These are phyloP conservation scores for Micrasema longulum DNA, from an alignment of 1,140 invertebrate genomes.

Conservation along the genomic window DNA sequence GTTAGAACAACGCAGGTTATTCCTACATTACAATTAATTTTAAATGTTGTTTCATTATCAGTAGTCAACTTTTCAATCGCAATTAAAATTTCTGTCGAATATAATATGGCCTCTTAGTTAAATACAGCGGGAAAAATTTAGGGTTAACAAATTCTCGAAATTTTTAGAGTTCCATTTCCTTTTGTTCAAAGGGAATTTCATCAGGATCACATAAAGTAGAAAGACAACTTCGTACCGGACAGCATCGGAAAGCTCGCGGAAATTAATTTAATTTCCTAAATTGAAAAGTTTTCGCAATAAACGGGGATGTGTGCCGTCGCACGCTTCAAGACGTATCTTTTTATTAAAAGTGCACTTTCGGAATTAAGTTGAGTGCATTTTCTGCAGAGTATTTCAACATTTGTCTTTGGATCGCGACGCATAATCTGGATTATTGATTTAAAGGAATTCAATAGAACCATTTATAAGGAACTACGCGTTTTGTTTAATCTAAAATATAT, in stretches of 20 bases:
- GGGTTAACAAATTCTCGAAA: background rate
- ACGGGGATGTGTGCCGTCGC: slow-evolving; percentile 30
- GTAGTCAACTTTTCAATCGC: too few relatives aligned
- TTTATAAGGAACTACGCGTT: too few relatives aligned
- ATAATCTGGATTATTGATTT: slow-evolving; percentile 5
- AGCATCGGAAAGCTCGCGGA: background rate
- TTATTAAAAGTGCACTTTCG: slow-evolving; percentile 47
- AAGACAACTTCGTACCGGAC: background rate
- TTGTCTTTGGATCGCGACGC: slow-evolving; percentile 9
- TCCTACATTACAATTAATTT: too few relatives aligned
- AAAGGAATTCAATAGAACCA: too few relatives aligned
- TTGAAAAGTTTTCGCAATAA: slow-evolving; percentile 50
- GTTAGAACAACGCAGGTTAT: too few relatives aligned
- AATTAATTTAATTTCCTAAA: slow-evolving; percentile 53
- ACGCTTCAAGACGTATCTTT: slow-evolving; percentile 36
- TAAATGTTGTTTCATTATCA: too few relatives aligned
- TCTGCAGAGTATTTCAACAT: slow-evolving; percentile 1
- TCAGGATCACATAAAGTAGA: background rate
- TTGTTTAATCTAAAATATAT: too few relatives aligned
- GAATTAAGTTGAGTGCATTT: slow-evolving; percentile 48
- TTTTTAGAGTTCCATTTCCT: slow-evolving; percentile 12
- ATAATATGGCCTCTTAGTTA: too few relatives aligned
- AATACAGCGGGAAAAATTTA: too few relatives aligned
- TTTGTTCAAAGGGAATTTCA: slow-evolving; percentile 15
- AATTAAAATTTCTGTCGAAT: too few relatives aligned